Conservation (phyloP, 2,113 vertebrate genomes). For the Scomber japonicus region DNA sequence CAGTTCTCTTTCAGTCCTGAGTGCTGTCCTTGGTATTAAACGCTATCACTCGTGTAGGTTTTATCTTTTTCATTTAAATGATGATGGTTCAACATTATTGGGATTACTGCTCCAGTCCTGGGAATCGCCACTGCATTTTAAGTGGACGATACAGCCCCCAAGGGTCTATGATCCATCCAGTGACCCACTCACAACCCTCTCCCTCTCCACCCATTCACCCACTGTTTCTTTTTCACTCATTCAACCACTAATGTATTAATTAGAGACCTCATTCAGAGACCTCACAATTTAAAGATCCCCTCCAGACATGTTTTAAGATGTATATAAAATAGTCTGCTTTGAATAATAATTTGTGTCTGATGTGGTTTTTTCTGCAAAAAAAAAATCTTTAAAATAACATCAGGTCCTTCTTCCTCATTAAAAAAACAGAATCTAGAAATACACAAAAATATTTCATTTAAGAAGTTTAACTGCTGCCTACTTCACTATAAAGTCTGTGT, state of each 20-base stretch:
- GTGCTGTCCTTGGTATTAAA: not conserved
- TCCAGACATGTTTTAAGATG: too few species aligned
- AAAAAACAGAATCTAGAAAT: too few species aligned
- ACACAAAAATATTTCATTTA: too few species aligned
- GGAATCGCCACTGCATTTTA: not conserved
- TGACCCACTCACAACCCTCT: constrained; percentile 17
- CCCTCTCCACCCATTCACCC: constrained; percentile 28
- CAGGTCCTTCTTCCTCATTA: too few species aligned
- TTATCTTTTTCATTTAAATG: not conserved
- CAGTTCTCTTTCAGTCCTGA: not conserved
- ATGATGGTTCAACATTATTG: not conserved
- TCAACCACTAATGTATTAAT: constrained; percentile 10
- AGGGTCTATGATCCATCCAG: constrained; percentile 18
- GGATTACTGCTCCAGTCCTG: not conserved
- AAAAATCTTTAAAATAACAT: too few species aligned
- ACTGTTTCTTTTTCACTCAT: constrained; percentile 34
- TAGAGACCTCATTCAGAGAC: constrained; percentile 9
- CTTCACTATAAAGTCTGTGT: too few species aligned
- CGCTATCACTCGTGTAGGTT: not conserved
- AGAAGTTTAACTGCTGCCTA: too few species aligned
- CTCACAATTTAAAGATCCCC: not conserved
- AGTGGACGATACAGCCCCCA: not conserved
- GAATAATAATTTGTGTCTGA: too few species aligned
- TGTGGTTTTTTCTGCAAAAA: too few species aligned
- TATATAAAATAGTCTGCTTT: too few species aligned